Evolutionary conservation across 2,888 invertebrate species (phyloP), one percentile per base, ranked within the genome.

Genomic region (Lochmaea capreae): DNA sequence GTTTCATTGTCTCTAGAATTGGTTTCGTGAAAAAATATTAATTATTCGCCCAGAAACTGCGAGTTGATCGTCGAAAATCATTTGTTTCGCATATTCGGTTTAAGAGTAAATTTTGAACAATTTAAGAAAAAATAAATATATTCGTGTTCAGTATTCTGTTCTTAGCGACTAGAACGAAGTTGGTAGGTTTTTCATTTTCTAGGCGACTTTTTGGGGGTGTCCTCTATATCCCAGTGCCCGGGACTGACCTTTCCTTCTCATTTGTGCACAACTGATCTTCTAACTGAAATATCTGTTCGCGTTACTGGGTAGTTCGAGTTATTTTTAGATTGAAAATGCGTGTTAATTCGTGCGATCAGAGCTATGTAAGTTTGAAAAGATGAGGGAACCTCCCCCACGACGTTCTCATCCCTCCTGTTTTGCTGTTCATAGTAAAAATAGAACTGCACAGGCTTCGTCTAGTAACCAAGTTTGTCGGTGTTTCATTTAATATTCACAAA

Each of bases 291-390:
- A 62, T 42, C 62, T 12, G 2, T 62, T 42, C 62, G 33, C 43
- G 16, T 62, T n/a, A n/a, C 52, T 49, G 18, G 49, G 12, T 10
- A 43, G 4, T 26, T 58, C 26, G 18, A 26, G 59, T 46, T 68
- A 68, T 68, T 68, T 68, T 68, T 68, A 68, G 58, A 52, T 43
- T 39, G 16, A 22, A 46, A 65, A 59, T 68, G 46, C 59, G 59
- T 68, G 67, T 68, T 67, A 57, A 49, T 59, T 22, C 67, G 18
- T 61, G 58, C 61, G 10, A 14, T 58, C 18, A n/a, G 11, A 16
- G 59, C 10, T 10, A n/a, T 58, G 5, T 58, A 58, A 58, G 46
- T 68, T 68, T 59, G 43, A 61, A 22, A 59, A 43, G 67, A 46
- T 16, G 59, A 49, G 67, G n/a, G 39, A 68, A 22, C 18, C 46